phyloP scores from a whole-genome alignment of 2,797 vertebrate species.

The Pogonophryne albipinna region DNA sequence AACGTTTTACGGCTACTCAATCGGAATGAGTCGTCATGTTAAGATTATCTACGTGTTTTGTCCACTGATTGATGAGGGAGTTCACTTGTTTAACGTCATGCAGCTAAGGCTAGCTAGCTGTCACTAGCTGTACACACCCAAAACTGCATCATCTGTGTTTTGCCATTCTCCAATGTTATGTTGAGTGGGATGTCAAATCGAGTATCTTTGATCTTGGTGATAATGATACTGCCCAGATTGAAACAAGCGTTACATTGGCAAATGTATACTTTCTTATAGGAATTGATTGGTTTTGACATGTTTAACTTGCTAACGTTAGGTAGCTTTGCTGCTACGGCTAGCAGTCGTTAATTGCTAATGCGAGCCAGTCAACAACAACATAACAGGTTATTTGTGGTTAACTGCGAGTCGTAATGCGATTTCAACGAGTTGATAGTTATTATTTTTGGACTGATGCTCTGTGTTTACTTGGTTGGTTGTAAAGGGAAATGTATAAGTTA shows the following conservation, averaged over 20 bases:
- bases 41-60: background rate
- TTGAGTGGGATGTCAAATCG: background rate
- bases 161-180: conserved; percentile 13
- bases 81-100: conserved; percentile 35
- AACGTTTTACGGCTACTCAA: background rate
- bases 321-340: conserved; percentile 55
- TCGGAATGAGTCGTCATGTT: background rate
- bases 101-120: conserved; percentile 67
- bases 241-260: no score
- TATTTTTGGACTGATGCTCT: conserved; percentile 30
- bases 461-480: background rate
- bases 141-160: conserved; percentile 67
- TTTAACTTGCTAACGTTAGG: conserved; percentile 7
- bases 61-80: background rate
- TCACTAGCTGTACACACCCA: conserved; percentile 82
- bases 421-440: conserved; percentile 43
- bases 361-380: conserved; percentile 69
- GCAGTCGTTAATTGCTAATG: conserved; percentile 49
- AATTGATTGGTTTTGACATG: conserved; percentile 4
- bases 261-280: background rate
- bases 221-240: fast-evolving
- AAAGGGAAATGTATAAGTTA: background rate
- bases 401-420: conserved; percentile 69
- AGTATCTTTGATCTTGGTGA: fast-evolving
- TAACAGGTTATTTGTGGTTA: conserved; percentile 69